Evolutionary conservation across 2,113 vertebrate species (phyloP).

Genomic region (Lepus europaeus): DNA sequence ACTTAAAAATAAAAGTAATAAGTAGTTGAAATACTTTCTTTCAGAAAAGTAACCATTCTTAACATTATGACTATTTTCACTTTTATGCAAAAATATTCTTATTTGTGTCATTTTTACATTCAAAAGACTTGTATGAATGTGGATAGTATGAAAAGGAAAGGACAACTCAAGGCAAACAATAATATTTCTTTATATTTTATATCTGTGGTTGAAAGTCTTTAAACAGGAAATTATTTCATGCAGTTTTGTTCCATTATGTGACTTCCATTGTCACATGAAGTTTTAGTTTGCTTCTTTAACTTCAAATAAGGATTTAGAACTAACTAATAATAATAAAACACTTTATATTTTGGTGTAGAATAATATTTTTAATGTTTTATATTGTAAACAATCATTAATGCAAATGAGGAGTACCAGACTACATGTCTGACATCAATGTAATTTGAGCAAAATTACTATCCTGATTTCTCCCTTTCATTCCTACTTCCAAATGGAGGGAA

Average conservation of each 20-base stretch:
- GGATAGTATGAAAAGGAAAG: background rate
- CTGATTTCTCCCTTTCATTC: background rate
- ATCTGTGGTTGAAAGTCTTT: background rate
- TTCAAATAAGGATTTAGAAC: background rate
- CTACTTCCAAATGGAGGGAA: background rate
- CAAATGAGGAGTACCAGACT: background rate
- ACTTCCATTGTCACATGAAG: background rate
- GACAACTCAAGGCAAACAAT: background rate
- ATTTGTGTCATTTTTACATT: conserved; percentile 17
- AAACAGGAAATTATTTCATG: background rate
- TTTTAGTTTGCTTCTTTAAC: background rate
- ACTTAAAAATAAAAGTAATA: background rate
- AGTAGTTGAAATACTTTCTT: background rate
- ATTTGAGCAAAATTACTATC: background rate
- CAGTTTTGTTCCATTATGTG: background rate
- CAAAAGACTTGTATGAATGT: background rate
- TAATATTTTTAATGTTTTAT: background rate
- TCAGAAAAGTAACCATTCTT: background rate
- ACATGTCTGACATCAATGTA: background rate
- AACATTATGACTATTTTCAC: background rate
- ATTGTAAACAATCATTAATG: background rate
- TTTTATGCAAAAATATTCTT: background rate
- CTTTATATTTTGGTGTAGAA: background rate
- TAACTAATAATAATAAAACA: background rate
- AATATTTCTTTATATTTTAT: background rate